Conservation (phyloP, 2,888 invertebrate genomes). For the Drosophila phalerata region DNA sequence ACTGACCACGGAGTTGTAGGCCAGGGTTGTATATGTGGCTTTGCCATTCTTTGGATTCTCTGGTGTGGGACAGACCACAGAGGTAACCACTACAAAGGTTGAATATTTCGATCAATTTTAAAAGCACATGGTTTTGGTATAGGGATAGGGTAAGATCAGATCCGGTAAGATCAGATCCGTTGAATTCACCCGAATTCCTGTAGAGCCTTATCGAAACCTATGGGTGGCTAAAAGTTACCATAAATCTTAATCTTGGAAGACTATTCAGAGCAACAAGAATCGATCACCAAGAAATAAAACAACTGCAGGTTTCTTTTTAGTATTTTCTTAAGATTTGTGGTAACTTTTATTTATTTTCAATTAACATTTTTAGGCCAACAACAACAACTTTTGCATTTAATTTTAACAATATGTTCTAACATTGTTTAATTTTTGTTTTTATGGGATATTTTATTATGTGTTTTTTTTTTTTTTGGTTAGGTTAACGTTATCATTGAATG, state of each 20-base stretch:
- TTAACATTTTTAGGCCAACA: conserved; percentile 75
- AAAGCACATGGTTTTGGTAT: no score
- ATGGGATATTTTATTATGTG: conserved; percentile 27
- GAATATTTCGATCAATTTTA: no score
- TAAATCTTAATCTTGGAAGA: conserved; percentile 71
- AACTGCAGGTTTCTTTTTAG: conserved; percentile 56
- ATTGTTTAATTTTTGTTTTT: conserved; percentile 32
- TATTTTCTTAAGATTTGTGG: conserved; percentile 80
- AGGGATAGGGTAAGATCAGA: no score
- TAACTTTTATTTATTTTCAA: conserved; percentile 83
- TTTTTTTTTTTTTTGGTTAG: conserved; percentile 13
- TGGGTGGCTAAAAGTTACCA: conserved; percentile 70
- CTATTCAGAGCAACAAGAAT: conserved; percentile 2
- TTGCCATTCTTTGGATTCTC: conserved; percentile 96
- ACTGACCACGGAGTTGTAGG: conserved; percentile 97
- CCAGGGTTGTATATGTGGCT: conserved; percentile 95
- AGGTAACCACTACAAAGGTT: conserved; percentile 90
- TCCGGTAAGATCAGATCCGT: no score
- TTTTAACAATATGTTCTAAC: conserved; percentile 70
- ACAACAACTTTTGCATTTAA: conserved; percentile 72
- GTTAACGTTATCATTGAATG: conserved; percentile 42
- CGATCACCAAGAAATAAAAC: conserved; percentile 76
- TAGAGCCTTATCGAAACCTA: background rate
- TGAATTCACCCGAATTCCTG: no score
- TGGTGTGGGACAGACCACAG: conserved; percentile 97